Percentiles rank a stretch among this genome's conserved stretches.
Evolutionary conservation across 2,888 invertebrate species (phyloP).

Genomic region (Drosophila buzzatii): DNA sequence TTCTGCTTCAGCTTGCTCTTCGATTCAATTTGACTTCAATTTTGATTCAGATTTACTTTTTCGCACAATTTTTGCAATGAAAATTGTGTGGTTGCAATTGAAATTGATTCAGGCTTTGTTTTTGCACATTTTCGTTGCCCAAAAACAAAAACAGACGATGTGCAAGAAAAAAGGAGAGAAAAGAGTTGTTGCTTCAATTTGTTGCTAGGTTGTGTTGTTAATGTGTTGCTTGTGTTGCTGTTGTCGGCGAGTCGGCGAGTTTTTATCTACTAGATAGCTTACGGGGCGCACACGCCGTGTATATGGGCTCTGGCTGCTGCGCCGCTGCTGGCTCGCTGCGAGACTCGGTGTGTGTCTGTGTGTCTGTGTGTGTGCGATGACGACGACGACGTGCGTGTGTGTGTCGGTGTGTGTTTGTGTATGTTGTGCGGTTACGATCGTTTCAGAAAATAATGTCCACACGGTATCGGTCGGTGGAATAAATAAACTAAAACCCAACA

Average conservation of each 20-base stretch:
- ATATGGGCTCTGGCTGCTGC: constrained; percentile 67
- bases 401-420: constrained; percentile 37
- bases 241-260: constrained; percentile 75
- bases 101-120: constrained; percentile 15
- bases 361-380: constrained; percentile 30
- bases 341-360: constrained; percentile 19
- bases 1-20: background rate
- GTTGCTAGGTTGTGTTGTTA: constrained; percentile 36
- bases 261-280: constrained; percentile 80
- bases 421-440: constrained; percentile 75
- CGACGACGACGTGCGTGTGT: constrained; percentile 30
- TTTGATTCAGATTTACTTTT: constrained; percentile 1
- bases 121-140: constrained; percentile 32
- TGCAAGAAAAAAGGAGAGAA: constrained; percentile 11
- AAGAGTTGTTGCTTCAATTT: constrained; percentile 24
- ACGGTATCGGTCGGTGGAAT: constrained; percentile 85
- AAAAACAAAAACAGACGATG: background rate
- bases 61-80: constrained; percentile 12
- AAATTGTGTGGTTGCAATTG: background rate
- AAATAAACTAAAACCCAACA: constrained; percentile 83
- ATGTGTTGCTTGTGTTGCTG: constrained; percentile 46
- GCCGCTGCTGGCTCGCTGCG: constrained; percentile 43
- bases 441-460: constrained; percentile 85
- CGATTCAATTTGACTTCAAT: background rate
- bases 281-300: constrained; percentile 75